phyloP scores from a whole-genome alignment of 2,113 vertebrate species.

The Albula glossodonta region DNA sequence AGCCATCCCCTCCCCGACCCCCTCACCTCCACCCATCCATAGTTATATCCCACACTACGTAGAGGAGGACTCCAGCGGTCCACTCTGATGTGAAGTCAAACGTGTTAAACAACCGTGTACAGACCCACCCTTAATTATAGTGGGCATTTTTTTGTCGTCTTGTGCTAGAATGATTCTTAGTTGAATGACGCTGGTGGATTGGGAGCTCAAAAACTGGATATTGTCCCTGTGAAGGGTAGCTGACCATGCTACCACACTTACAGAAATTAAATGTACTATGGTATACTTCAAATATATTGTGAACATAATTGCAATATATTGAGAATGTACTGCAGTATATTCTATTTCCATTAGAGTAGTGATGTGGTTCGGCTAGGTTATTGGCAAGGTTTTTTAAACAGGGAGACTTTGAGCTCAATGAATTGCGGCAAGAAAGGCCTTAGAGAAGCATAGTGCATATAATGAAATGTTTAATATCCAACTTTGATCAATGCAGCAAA shows the following conservation, averaged over 20 bases:
- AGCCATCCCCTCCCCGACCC: conserved; percentile 41
- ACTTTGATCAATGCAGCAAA: not conserved
- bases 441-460: not conserved
- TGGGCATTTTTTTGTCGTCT: not conserved
- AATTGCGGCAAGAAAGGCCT: not conserved
- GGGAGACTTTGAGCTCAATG: not conserved
- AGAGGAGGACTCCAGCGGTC: conserved; percentile 59
- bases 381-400: not conserved
- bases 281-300: too few species aligned
- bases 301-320: too few species aligned
- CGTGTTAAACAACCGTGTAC: not conserved
- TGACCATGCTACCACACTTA: too few species aligned
- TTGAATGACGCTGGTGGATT: not conserved
- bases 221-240: not conserved
- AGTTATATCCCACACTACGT: conserved; percentile 13
- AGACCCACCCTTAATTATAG: not conserved
- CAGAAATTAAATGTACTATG: too few species aligned
- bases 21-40: conserved; percentile 37
- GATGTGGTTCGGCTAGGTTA: not conserved
- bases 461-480: not conserved
- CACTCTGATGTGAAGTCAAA: conserved; percentile 51
- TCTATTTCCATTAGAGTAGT: too few species aligned
- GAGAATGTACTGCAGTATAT: too few species aligned
- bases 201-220: not conserved
- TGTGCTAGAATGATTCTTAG: not conserved